Base-by-base conservation (phyloP, 2,113 vertebrate species). In the Scatophagus argus region DNA sequence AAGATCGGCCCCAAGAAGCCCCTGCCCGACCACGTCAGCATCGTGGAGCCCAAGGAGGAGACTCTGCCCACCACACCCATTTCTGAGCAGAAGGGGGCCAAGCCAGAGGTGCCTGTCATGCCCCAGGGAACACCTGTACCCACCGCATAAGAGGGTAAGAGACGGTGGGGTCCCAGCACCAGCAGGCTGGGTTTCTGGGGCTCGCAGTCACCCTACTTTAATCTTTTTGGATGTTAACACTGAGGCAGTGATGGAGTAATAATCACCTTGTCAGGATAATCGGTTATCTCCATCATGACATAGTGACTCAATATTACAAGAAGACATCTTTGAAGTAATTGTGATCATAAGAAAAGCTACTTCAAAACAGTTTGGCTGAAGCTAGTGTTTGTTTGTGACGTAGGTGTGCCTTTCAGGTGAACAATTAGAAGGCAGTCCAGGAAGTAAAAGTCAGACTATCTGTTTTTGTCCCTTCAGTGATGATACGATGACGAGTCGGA, bases 1-100 rank as follows among this genome's bases (percentile, higher is more conserved):
- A 99, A 99, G 92, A 99, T 99, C 3, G 98, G 97, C 65, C 98
- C 98, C 88, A 99, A 99, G 95, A 99, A 99, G 94, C 98, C 98
- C 80, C 94, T 99, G 47, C 98, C 98, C 36, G 98, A 99, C 87
- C 97, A 99, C 0, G 97, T 99, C 93, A 99, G 98, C 96, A 99
- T 99, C 0, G 98, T 99, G 91, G 98, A 99, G 89, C 98, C 98
- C 81, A 99, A 99, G 90, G 98, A 99, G 21, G 98, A 99, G 94
- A 95, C 94, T 58, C 88, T 98, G 82, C 98, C 98, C 72, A 98
- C 97, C 88, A 99, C 98, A 1, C 98, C 98, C 9, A 95, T 98
- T 55, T 99, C 98, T 1, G 98, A 99, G 92, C 98, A 99, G 96
- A 99, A 99, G 87, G 97, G 97, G 46, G 95, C 97, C 86, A 99